A percentile compares a stretch with the other conserved stretches of the same genome.
These are phyloP conservation scores for Macrotis lagotis DNA, from an alignment of 2,113 vertebrate genomes.

Conservation along the genomic window DNA sequence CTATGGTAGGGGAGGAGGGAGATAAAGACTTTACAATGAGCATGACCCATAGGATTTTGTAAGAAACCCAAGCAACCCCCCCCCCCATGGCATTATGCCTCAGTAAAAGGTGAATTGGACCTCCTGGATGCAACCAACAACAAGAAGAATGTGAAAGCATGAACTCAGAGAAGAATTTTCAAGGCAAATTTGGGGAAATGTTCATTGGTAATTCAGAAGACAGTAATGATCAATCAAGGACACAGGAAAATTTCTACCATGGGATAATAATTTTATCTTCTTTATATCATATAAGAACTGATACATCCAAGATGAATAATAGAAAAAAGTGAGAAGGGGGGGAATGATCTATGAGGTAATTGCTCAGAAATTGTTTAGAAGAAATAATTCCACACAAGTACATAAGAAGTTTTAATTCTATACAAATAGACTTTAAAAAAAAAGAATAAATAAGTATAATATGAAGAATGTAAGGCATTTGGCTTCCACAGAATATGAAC, in stretches of 20 bases:
- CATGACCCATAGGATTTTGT: not conserved
- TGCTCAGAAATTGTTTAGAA: not conserved
- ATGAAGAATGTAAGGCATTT: too few relatives aligned
- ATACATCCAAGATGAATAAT: not conserved
- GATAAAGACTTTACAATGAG: rapidly evolving
- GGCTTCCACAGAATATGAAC: too few relatives aligned
- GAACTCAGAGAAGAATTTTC: not conserved
- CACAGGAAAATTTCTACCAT: not conserved
- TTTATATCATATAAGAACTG: not conserved
- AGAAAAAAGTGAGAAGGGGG: not conserved
- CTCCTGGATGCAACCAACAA: not conserved
- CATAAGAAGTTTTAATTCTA: too few relatives aligned
- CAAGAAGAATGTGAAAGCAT: not conserved
- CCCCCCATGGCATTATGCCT: not conserved
- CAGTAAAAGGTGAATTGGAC: not conserved
- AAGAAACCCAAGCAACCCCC: too few relatives aligned
- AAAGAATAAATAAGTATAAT: too few relatives aligned
- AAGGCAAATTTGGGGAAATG: not conserved
- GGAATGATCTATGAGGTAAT: not conserved
- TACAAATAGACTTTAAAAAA: too few relatives aligned
- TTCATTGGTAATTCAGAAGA: not conserved
- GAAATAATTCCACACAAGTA: too few relatives aligned
- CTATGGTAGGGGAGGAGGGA: rapidly evolving
- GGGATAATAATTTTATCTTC: not conserved
- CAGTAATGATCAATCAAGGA: not conserved